These are phyloP conservation scores for Eurytoma californica DNA, from an alignment of 2,888 invertebrate genomes.

Conservation along the genomic window DNA sequence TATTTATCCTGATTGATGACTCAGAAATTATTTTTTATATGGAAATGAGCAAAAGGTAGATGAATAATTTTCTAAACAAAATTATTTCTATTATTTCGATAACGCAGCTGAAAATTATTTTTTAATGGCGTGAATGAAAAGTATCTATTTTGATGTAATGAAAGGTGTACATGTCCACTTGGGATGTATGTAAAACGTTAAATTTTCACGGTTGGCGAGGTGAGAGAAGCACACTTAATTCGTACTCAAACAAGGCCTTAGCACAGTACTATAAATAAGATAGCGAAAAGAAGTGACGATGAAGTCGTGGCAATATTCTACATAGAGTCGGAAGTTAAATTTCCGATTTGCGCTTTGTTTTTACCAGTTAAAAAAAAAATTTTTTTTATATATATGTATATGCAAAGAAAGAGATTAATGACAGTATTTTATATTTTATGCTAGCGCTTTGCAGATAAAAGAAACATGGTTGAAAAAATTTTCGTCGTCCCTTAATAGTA, in stretches of 20 bases:
- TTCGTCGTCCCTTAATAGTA: slow-evolving; percentile 49
- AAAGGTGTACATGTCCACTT: slow-evolving; percentile 15
- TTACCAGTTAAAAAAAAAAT: slow-evolving; percentile 40
- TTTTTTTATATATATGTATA: slow-evolving; percentile 58
- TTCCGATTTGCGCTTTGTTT: slow-evolving; percentile 55
- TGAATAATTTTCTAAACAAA: background rate
- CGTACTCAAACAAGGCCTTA: slow-evolving; percentile 60
- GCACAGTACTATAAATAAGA: slow-evolving; percentile 59
- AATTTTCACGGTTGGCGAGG: slow-evolving; percentile 24
- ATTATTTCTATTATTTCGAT: background rate
- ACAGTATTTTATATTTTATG: slow-evolving; percentile 65
- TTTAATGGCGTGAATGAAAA: background rate
- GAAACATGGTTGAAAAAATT: slow-evolving; percentile 19
- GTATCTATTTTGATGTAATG: slow-evolving; percentile 25
- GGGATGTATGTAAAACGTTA: slow-evolving; percentile 21
- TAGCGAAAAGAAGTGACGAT: slow-evolving; percentile 43
- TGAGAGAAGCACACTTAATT: slow-evolving; percentile 44
- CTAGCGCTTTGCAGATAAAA: slow-evolving; percentile 46
- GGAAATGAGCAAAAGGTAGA: background rate
- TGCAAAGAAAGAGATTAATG: slow-evolving; percentile 61
- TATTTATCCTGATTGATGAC: background rate
- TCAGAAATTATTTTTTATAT: background rate
- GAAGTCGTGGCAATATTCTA: slow-evolving; percentile 54
- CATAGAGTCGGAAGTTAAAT: slow-evolving; percentile 30
- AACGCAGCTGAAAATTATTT: slow-evolving; percentile 8